Percentiles rank a stretch among this genome's conserved stretches.
phyloP scores from a whole-genome alignment of 2,888 invertebrate species.

The Neoitamus cyanurus region DNA sequence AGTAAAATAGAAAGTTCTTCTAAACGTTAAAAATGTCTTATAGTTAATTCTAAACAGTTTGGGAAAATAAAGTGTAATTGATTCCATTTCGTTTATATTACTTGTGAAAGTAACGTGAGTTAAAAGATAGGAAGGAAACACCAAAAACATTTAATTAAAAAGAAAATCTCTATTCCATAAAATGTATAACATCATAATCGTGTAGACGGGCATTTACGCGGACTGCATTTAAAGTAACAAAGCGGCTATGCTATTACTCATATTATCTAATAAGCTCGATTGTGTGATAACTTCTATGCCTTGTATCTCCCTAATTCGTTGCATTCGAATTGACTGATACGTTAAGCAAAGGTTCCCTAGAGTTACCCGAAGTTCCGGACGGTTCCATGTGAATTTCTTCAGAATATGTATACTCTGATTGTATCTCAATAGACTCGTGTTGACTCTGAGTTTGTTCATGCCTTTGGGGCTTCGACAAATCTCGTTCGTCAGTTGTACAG shows the following conservation, averaged over 20 bases:
- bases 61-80: background rate
- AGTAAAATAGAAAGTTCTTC: constrained; percentile 61
- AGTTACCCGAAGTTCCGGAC: constrained; percentile 66
- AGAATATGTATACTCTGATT: constrained; percentile 59
- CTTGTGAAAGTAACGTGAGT: background rate
- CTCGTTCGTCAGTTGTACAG: constrained; percentile 60
- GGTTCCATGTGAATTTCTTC: constrained; percentile 59
- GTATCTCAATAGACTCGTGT: constrained; percentile 70
- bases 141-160: background rate
- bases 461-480: constrained; percentile 64
- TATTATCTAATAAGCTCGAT: constrained; percentile 33
- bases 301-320: constrained; percentile 31
- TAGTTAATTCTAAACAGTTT: background rate
- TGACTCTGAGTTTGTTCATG: constrained; percentile 74
- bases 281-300: background rate
- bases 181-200: background rate
- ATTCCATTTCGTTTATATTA: background rate
- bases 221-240: background rate
- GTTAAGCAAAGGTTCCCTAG: constrained; percentile 74
- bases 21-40: constrained; percentile 2
- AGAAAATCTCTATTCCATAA: background rate
- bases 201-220: background rate
- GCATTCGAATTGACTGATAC: constrained; percentile 54
- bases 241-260: background rate
- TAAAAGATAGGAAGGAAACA: background rate